Conservation (phyloP, 2,888 invertebrate species). For the Sphaeridia pumilis region DNA sequence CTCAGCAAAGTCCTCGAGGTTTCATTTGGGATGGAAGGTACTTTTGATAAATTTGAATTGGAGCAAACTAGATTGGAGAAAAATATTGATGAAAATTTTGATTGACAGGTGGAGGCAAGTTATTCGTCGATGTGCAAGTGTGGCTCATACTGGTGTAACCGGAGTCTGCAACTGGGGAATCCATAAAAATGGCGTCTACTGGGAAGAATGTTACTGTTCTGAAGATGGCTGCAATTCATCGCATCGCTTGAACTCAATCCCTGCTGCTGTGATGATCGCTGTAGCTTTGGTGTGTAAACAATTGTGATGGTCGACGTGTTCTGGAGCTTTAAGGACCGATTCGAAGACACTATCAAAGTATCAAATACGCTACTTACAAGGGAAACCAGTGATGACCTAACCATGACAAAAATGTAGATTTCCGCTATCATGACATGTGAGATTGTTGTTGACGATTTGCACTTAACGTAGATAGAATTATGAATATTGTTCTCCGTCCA, state of each 20-base stretch:
- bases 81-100: background rate
- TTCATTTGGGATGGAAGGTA: slow-evolving; percentile 57
- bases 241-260: background rate
- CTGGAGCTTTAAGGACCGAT: too few relatives aligned
- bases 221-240: slow-evolving; percentile 69
- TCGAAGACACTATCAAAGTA: too few relatives aligned
- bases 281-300: background rate
- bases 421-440: background rate
- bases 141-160: slow-evolving; percentile 80
- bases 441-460: background rate
- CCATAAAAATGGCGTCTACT: slow-evolving; percentile 84
- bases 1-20: slow-evolving; percentile 84
- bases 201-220: slow-evolving; percentile 94
- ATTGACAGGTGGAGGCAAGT: slow-evolving; percentile 70
- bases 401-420: background rate
- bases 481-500: too few relatives aligned
- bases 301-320: too few relatives aligned
- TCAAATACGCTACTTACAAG: too few relatives aligned
- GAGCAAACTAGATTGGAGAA: too few relatives aligned
- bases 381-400: background rate
- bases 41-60: too few relatives aligned
- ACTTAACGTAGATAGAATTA: too few relatives aligned
- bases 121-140: slow-evolving; percentile 75
- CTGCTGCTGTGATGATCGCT: background rate
- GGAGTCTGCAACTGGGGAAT: slow-evolving; percentile 97